These are phyloP conservation scores for Dendrolimus punctatus DNA, from an alignment of 1,140 invertebrate genomes.

Conservation along the genomic window DNA sequence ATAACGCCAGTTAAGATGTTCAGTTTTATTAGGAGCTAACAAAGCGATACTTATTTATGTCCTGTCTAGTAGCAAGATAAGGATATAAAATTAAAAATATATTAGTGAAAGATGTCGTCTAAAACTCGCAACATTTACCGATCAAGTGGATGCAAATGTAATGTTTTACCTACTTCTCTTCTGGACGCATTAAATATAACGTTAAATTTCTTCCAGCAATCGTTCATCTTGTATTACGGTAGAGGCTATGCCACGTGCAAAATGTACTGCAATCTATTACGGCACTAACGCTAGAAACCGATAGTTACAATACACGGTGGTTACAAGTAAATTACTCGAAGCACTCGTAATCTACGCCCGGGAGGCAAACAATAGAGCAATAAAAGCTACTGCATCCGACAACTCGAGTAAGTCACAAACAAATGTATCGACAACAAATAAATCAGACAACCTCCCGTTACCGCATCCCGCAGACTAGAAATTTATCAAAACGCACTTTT, in stretches of 20 bases:
- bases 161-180: too few relatives aligned
- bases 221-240: constrained; percentile 28
- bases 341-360: constrained; percentile 37
- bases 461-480: constrained; percentile 21
- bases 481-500: constrained; percentile 27
- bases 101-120: too few relatives aligned
- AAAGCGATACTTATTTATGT: constrained; percentile 59
- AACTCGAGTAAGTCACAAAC: constrained; percentile 50
- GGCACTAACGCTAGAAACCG: constrained; percentile 26
- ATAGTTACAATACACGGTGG: constrained; percentile 35
- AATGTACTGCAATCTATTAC: constrained; percentile 41
- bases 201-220: constrained; percentile 25
- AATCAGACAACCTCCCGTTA: constrained; percentile 46
- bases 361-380: constrained; percentile 59
- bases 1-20: constrained; percentile 64
- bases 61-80: constrained; percentile 29
- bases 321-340: constrained; percentile 47
- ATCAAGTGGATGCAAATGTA: too few relatives aligned
- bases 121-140: too few relatives aligned
- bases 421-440: constrained; percentile 60
- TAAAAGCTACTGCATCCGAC: constrained; percentile 44
- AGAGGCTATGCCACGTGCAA: constrained; percentile 22
- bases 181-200: background rate
- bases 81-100: constrained; percentile 1
- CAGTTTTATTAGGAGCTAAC: constrained; percentile 62